Conservation (phyloP, 2,113 vertebrate genomes). For the Chaetodon auriga region DNA sequence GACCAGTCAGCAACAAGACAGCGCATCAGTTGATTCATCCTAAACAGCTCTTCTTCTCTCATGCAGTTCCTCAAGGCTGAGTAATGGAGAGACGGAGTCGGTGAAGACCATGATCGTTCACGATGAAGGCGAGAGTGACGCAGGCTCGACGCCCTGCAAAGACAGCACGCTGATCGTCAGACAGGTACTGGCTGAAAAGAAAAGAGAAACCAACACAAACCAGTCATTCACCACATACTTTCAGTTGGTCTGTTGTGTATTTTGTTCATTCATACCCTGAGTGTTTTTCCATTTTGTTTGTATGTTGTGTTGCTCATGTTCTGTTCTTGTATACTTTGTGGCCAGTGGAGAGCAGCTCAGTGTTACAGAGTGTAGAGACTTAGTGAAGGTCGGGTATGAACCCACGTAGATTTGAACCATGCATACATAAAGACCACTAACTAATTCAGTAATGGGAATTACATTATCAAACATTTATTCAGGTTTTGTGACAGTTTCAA, state of each 20-base stretch:
- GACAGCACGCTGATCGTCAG: slow-evolving; percentile 97
- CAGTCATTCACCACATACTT: neutral
- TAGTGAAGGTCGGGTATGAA: neutral
- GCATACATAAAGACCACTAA: neutral
- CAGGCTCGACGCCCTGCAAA: slow-evolving; percentile 94
- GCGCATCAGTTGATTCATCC: no score
- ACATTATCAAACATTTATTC: neutral
- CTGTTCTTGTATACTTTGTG: slow-evolving; percentile 25
- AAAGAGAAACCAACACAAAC: no score
- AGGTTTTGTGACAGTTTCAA: neutral
- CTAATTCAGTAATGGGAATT: neutral
- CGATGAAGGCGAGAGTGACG: slow-evolving; percentile 93
- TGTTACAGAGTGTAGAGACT: neutral
- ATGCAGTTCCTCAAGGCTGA: slow-evolving; percentile 89
- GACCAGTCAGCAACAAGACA: neutral
- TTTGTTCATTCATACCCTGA: slow-evolving; percentile 44
- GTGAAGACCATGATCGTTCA: slow-evolving; percentile 98
- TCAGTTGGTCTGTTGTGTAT: slow-evolving; percentile 12
- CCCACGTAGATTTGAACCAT: neutral
- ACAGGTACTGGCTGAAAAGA: slow-evolving; percentile 87
- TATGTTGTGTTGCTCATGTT: slow-evolving; percentile 34
- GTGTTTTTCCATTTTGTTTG: slow-evolving; percentile 49
- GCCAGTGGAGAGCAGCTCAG: neutral
- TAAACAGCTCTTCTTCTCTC: neutral
- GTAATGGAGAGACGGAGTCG: slow-evolving; percentile 96